Base-by-base conservation (phyloP, 37 sponge, comb jelly and placozoan species). In the Beroe ovata region DNA sequence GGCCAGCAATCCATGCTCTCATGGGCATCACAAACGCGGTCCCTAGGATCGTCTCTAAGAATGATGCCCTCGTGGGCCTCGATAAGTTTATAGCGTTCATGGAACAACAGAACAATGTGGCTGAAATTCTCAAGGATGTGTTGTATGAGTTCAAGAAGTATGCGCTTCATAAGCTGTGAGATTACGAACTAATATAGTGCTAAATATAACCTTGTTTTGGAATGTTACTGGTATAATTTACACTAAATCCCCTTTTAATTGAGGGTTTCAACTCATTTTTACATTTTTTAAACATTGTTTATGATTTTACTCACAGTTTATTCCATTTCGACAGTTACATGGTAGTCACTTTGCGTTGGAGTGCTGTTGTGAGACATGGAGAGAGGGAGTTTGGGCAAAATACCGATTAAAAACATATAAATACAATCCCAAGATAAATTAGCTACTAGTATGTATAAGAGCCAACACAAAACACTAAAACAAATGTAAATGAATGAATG, bases 51-150 rank as follows among this genome's bases (percentile, higher is more conserved):
- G 47, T 77, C 8, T 42, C 54, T 16, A 77, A 77, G 47, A 77
- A 25, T 19, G 84, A 77, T 20, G 84, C 84, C 11, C 84, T 77
- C 36, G 41, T 39, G 16, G 84, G 84, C 1, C 54, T 77, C 4
- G 84, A 77, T 35, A 77, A 39, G 42, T 77, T 77, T 40, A 77
- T 77, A 42, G 84, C 84, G 1, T 77, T 36, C 33, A 36, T 77
- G 8, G 84, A 77, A 54, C 84, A 77, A 54, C 84, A 77, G 28
- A 0, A n/a, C 8, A 23, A 19, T n/a, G 84, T 77, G 21, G 84
- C 84, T 30, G 47, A 54, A 0, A 77, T 77, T 42, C 84, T 77
- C 0, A 77, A 77, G 54, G 84, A 39, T 36, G 84, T 77, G 23
- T 26, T 77, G 42, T 42, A 77, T 23, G 84, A 77, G 47, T 77